These are phyloP conservation scores for Apamea crenata DNA, from an alignment of 2,888 invertebrate species.

Conservation along the genomic window DNA sequence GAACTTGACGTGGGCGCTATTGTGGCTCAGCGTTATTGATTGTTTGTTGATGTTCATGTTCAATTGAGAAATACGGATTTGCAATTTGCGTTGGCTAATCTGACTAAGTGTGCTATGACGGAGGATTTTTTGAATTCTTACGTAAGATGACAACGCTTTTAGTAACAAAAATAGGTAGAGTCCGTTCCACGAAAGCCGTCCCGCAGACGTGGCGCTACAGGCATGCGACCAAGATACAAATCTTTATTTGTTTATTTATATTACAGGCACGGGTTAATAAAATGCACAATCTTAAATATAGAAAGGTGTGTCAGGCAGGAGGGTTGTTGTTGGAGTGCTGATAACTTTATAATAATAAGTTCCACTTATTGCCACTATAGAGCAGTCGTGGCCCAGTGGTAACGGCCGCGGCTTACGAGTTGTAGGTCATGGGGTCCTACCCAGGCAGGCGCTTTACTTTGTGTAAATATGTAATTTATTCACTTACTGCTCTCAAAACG, in stretches of 20 bases:
- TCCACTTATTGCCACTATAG: not conserved
- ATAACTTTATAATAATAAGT: not conserved
- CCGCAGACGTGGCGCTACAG: not conserved
- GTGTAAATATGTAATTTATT: too few relatives aligned
- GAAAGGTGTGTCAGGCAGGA: not conserved
- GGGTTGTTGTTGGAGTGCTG: not conserved
- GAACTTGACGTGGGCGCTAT: constrained; percentile 51
- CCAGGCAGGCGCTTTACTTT: too few relatives aligned
- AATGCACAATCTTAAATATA: not conserved
- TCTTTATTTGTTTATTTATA: not conserved
- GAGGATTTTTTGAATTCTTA: not conserved
- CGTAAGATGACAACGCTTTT: not conserved
- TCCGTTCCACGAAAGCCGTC: not conserved
- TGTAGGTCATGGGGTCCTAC: too few relatives aligned
- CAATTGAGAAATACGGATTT: constrained; percentile 34
- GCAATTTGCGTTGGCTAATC: constrained; percentile 10
- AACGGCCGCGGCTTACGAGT: too few relatives aligned
- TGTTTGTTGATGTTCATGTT: constrained; percentile 41
- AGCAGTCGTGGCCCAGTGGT: too few relatives aligned
- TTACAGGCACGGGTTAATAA: not conserved
- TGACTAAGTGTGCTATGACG: not conserved
- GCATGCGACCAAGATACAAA: not conserved
- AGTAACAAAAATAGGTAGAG: not conserved
- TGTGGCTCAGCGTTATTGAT: constrained; percentile 38
- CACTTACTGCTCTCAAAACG: too few relatives aligned